Percentiles rank a stretch among this genome's conserved stretches.
phyloP scores from a whole-genome alignment of 2,113 vertebrate species.

The Dipodomys stephensi region DNA sequence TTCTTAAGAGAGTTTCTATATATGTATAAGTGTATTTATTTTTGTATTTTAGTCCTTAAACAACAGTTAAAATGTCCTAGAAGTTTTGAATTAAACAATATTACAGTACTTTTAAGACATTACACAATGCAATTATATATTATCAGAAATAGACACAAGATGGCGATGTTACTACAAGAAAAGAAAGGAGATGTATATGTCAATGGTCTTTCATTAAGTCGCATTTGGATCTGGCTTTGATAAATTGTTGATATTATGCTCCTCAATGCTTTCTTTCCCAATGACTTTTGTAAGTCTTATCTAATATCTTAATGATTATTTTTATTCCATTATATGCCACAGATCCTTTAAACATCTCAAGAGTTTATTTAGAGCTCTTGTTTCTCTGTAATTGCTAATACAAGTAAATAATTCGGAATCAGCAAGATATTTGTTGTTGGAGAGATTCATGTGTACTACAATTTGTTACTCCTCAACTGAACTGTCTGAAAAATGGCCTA shows the following conservation, averaged over 20 bases:
- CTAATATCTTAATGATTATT: neutral
- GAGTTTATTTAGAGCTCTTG: neutral
- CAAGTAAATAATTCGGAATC: neutral
- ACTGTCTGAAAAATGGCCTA: neutral
- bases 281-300: neutral
- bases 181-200: neutral
- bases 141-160: slow-evolving; percentile 42
- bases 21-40: neutral
- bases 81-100: too few species aligned
- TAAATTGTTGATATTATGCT: neutral
- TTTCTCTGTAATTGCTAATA: neutral
- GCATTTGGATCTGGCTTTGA: neutral
- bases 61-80: neutral
- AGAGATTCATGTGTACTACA: neutral
- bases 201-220: fast-evolving
- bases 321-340: neutral
- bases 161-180: slow-evolving; percentile 45
- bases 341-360: neutral
- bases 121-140: too few species aligned
- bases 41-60: slow-evolving; percentile 16
- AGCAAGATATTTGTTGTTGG: neutral
- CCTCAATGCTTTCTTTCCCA: neutral
- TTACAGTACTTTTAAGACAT: too few species aligned
- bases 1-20: neutral
- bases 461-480: neutral